A percentile compares a stretch with the other conserved stretches of the same genome.
Conservation (phyloP, 1,140 invertebrate species). For the Plutomurus gul region DNA sequence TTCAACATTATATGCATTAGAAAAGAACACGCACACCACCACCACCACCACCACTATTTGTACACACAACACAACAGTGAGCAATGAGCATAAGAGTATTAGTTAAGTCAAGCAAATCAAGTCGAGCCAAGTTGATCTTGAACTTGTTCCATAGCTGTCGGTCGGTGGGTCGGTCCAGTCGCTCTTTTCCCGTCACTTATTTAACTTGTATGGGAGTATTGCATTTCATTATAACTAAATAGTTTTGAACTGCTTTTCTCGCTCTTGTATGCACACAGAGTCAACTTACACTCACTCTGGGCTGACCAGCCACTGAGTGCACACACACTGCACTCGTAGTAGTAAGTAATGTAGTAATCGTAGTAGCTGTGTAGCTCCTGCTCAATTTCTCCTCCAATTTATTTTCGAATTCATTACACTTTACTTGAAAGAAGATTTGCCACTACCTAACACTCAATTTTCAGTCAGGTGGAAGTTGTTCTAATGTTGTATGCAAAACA, state of each 20-base stretch:
- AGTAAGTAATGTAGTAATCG: too few species aligned
- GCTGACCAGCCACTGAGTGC: too few species aligned
- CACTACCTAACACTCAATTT: not conserved
- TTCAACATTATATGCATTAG: slow-evolving; percentile 14
- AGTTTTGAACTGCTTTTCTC: too few species aligned
- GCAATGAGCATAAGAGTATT: not conserved
- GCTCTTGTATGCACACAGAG: too few species aligned
- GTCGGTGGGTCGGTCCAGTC: not conserved
- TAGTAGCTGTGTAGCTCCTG: not conserved
- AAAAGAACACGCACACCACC: too few species aligned
- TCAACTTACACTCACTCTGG: too few species aligned
- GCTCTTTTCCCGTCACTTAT: slow-evolving; percentile 1
- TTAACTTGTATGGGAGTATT: not conserved
- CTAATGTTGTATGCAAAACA: too few species aligned
- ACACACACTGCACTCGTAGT: too few species aligned
- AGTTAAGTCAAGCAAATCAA: slow-evolving; percentile 15
- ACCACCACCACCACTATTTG: not conserved
- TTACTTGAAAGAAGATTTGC: too few species aligned
- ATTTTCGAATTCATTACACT: not conserved
- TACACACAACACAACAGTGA: not conserved
- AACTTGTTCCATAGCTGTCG: slow-evolving; percentile 1
- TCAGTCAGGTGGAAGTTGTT: not conserved
- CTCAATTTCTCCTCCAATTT: slow-evolving; percentile 8
- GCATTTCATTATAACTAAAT: not conserved
- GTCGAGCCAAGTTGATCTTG: slow-evolving; percentile 4